A percentile compares a stretch with the other conserved stretches of the same genome.
phyloP scores from a whole-genome alignment of 2,113 vertebrate species.

The Lepus timidus region DNA sequence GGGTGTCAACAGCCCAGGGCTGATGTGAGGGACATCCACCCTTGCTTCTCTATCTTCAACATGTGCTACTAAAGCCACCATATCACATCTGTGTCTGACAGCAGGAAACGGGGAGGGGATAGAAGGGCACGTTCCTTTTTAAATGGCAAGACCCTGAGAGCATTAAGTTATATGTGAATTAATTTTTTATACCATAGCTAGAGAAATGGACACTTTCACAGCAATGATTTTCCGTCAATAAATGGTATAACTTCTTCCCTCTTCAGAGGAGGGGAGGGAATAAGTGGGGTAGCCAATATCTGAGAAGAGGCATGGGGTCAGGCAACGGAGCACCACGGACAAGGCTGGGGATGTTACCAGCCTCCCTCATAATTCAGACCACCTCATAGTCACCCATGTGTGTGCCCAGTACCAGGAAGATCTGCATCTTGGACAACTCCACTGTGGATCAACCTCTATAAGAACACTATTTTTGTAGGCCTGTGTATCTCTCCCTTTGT shows the following conservation, averaged over 20 bases:
- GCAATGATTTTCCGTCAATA: too few relatives aligned
- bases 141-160: background rate
- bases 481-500: background rate
- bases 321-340: background rate
- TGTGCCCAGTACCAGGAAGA: background rate
- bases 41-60: background rate
- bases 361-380: background rate
- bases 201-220: background rate
- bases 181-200: background rate
- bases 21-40: fast-evolving
- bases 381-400: fast-evolving
- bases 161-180: background rate
- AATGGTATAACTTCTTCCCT: background rate
- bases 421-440: fast-evolving
- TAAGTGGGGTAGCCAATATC: background rate
- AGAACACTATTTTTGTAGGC: fast-evolving
- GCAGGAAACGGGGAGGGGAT: fast-evolving
- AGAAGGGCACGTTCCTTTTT: too few relatives aligned
- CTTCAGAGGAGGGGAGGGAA: background rate
- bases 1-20: fast-evolving
- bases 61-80: fast-evolving
- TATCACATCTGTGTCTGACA: fast-evolving
- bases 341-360: background rate
- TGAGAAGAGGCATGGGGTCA: background rate
- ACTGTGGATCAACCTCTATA: fast-evolving